Evolutionary conservation across 1,140 invertebrate genomes (phyloP).

Genomic region (Thaumatotibia leucotreta): DNA sequence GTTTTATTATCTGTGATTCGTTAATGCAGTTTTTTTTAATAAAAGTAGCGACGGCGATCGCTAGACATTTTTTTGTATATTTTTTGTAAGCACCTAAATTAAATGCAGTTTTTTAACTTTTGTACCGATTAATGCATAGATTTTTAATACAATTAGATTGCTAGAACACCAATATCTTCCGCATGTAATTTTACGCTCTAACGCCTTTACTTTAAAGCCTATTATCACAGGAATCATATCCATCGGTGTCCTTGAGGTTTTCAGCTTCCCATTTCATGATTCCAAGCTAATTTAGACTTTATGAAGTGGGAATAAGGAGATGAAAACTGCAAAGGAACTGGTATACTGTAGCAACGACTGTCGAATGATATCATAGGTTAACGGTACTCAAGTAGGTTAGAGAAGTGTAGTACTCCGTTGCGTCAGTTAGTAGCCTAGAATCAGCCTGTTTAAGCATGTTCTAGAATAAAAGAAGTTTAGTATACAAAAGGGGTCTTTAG

Average conservation of each 20-base stretch:
- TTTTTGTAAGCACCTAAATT: slow-evolving; percentile 31
- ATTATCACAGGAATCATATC: not conserved
- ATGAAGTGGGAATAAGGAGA: slow-evolving; percentile 23
- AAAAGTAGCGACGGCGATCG: slow-evolving; percentile 20
- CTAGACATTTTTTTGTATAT: slow-evolving; percentile 42
- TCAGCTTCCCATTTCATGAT: slow-evolving; percentile 22
- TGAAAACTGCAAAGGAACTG: not conserved
- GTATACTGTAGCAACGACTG: slow-evolving; percentile 30
- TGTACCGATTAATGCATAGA: not conserved
- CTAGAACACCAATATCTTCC: slow-evolving; percentile 7
- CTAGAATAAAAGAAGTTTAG: not conserved
- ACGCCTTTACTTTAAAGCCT: not conserved
- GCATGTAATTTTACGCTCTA: slow-evolving; percentile 1
- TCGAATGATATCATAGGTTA: slow-evolving; percentile 39
- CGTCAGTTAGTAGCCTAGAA: slow-evolving; percentile 16
- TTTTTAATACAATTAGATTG: not conserved
- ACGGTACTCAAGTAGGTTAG: slow-evolving; percentile 27
- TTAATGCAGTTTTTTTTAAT: slow-evolving; percentile 53
- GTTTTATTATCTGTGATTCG: slow-evolving; percentile 64
- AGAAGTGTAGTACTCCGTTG: slow-evolving; percentile 20
- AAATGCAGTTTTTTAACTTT: slow-evolving; percentile 11
- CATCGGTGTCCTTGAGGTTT: not conserved
- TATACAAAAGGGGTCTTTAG: too few species aligned
- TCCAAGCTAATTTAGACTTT: slow-evolving; percentile 51
- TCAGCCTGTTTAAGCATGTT: not conserved